Evolutionary conservation across 2,113 vertebrate species (phyloP).

Genomic region (Aspidoscelis tigris): DNA sequence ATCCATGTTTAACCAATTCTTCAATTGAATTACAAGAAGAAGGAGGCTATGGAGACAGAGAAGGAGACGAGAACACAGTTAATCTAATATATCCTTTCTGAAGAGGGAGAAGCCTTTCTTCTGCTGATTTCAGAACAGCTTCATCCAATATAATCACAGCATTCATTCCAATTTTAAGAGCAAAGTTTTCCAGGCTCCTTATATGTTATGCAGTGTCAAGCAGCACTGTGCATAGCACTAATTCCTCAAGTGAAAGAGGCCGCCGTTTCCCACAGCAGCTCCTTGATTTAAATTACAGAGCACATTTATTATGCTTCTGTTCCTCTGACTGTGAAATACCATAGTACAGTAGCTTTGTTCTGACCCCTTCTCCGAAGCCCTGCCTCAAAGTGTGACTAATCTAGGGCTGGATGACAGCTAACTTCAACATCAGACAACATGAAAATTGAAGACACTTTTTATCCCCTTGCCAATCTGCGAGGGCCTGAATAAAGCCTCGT

Average conservation of each 20-base stretch:
- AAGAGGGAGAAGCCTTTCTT: slow-evolving; percentile 78
- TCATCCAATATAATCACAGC: slow-evolving; percentile 82
- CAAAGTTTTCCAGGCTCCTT: slow-evolving; percentile 81
- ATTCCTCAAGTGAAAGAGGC: slow-evolving; percentile 84
- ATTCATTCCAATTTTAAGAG: slow-evolving; percentile 85
- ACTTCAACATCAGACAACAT: slow-evolving; percentile 88
- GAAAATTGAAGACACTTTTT: slow-evolving; percentile 92
- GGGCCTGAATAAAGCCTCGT: slow-evolving; percentile 87
- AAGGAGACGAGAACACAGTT: slow-evolving; percentile 77
- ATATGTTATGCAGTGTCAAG: slow-evolving; percentile 78
- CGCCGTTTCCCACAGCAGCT: slow-evolving; percentile 83
- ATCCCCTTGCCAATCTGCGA: slow-evolving; percentile 86
- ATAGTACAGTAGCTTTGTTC: slow-evolving; percentile 87
- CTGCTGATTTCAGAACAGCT: slow-evolving; percentile 79
- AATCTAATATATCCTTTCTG: slow-evolving; percentile 79
- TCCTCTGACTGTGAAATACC: slow-evolving; percentile 87
- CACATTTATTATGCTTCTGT: slow-evolving; percentile 86
- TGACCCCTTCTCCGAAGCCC: slow-evolving; percentile 86
- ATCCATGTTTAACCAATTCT: slow-evolving; percentile 85
- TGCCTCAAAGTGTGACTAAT: slow-evolving; percentile 88
- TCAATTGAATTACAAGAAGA: slow-evolving; percentile 82
- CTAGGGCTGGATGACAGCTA: slow-evolving; percentile 86
- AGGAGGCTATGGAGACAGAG: slow-evolving; percentile 62
- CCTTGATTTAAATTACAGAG: slow-evolving; percentile 90
- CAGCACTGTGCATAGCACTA: slow-evolving; percentile 76